phyloP scores from a whole-genome alignment of 2,113 vertebrate genomes.

The Pleuronectes platessa region DNA sequence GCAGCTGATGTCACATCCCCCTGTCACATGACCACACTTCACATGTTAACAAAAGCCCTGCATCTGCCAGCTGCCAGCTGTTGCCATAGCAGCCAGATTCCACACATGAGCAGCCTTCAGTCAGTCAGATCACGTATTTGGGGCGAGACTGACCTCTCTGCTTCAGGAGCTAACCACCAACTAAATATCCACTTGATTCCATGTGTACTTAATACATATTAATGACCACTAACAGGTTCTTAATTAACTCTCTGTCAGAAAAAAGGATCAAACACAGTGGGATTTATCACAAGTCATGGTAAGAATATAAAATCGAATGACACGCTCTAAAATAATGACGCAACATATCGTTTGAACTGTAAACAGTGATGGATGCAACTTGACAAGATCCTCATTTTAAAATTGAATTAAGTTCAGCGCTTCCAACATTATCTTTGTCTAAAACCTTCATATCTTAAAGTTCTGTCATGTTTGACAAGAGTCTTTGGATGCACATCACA shows the following conservation, averaged over 20 bases:
- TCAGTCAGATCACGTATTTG: constrained; percentile 45
- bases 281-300: too few relatives aligned
- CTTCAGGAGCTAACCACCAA: constrained; percentile 13
- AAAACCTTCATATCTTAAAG: too few relatives aligned
- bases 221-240: neutral
- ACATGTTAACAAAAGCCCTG: constrained; percentile 61
- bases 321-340: neutral
- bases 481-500: too few relatives aligned
- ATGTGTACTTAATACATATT: constrained; percentile 4
- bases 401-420: neutral
- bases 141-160: constrained; percentile 15
- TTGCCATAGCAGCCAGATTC: constrained; percentile 79
- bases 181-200: constrained; percentile 16
- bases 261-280: too few relatives aligned
- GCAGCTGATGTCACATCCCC: constrained; percentile 55
- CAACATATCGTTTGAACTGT: neutral
- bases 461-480: too few relatives aligned
- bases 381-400: neutral
- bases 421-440: neutral
- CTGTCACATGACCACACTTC: constrained; percentile 59
- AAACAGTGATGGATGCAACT: neutral
- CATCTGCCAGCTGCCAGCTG: constrained; percentile 62
- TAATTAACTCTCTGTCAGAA: too few relatives aligned
- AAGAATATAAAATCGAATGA: too few relatives aligned
- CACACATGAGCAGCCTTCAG: constrained; percentile 56